A percentile compares a stretch with the other conserved stretches of the same genome.
These are phyloP conservation scores for Eufriesea mexicana DNA, from an alignment of 1,140 invertebrate genomes.

Conservation along the genomic window DNA sequence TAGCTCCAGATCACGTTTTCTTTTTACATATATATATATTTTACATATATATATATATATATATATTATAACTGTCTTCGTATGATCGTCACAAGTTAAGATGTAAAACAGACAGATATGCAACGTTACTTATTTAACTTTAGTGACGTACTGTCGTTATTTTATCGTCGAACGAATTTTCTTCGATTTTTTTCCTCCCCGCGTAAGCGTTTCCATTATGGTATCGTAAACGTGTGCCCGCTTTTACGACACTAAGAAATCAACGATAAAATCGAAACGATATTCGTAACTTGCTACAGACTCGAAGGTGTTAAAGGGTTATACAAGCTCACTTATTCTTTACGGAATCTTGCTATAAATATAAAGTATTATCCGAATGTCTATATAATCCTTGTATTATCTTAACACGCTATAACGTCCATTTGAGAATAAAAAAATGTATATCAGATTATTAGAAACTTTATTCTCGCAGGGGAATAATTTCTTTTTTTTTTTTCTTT, in stretches of 20 bases:
- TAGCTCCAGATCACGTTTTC: background rate
- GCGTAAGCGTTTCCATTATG: constrained; percentile 26
- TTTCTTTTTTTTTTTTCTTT: background rate
- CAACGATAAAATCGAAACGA: constrained; percentile 34
- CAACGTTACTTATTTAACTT: constrained; percentile 33
- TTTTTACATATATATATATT: background rate
- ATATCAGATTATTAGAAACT: constrained; percentile 57
- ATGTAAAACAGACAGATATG: constrained; percentile 36
- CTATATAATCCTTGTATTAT: constrained; percentile 63
- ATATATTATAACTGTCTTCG: background rate
- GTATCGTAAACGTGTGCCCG: background rate
- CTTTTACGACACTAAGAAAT: constrained; percentile 28
- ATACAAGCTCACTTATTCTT: constrained; percentile 60
- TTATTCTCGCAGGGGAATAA: constrained; percentile 51
- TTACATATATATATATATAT: background rate
- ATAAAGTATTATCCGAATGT: constrained; percentile 62
- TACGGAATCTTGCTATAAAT: constrained; percentile 59
- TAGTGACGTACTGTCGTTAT: constrained; percentile 31
- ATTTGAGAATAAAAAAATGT: constrained; percentile 64
- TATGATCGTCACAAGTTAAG: background rate
- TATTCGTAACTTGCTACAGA: constrained; percentile 27
- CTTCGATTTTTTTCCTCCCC: background rate
- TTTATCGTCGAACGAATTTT: constrained; percentile 19
- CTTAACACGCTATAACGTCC: constrained; percentile 58
- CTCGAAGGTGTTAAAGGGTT: constrained; percentile 37